Conservation (phyloP, 2,113 vertebrate species). For the Crotophaga sulcirostris region DNA sequence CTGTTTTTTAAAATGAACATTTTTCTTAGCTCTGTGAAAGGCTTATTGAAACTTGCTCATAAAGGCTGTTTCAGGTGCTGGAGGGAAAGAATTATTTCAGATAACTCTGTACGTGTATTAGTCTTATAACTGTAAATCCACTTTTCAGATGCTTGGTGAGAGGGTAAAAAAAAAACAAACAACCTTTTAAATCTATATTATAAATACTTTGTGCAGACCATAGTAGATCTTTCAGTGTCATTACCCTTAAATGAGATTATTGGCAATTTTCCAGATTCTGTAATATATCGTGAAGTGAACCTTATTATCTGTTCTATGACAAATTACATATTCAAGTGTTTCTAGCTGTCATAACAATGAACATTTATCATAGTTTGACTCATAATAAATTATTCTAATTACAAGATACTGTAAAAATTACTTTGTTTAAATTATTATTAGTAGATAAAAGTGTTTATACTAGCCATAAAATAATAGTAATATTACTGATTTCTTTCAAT, state of each 20-base stretch:
- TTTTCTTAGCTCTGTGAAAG: not conserved
- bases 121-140: not conserved
- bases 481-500: not conserved
- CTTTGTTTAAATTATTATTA: slow-evolving; percentile 8
- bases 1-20: not conserved
- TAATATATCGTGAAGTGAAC: not conserved
- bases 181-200: not conserved
- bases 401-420: not conserved
- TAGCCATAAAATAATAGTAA: not conserved
- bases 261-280: not conserved
- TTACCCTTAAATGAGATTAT: not conserved
- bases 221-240: not conserved
- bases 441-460: not conserved
- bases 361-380: slow-evolving; percentile 45
- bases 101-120: not conserved
- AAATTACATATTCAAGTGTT: slow-evolving; percentile 10
- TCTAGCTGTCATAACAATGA: slow-evolving; percentile 47
- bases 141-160: not conserved
- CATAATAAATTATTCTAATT: slow-evolving; percentile 13
- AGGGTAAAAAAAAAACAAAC: not conserved
- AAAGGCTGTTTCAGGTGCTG: not conserved
- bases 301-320: slow-evolving; percentile 1
- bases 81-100: not conserved
- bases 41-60: not conserved
- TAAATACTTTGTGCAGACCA: not conserved